These are phyloP conservation scores for Apogon hyalosoma DNA, from an alignment of 2,797 vertebrate genomes.

Conservation along the genomic window DNA sequence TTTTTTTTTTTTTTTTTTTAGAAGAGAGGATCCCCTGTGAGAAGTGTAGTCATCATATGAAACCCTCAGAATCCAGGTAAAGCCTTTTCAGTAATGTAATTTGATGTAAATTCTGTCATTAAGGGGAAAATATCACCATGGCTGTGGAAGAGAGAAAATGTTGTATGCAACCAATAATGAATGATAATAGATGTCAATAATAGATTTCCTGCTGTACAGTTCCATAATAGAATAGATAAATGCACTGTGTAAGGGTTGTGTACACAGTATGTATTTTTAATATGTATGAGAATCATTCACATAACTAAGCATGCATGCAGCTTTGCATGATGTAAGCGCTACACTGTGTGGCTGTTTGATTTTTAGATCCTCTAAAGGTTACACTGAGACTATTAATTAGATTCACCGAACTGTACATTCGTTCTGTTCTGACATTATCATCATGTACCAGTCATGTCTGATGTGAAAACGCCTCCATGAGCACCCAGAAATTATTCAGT, in stretches of 20 bases:
- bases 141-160: no score
- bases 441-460: background rate
- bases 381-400: background rate
- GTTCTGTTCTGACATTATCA: no score
- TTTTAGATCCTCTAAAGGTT: background rate
- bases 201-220: no score
- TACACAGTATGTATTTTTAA: slow-evolving; percentile 2
- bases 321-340: background rate
- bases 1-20: no score
- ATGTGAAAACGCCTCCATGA: no score
- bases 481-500: no score
- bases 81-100: background rate
- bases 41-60: background rate
- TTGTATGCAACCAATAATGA: no score
- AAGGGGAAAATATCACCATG: no score
- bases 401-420: background rate
- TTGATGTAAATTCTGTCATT: background rate
- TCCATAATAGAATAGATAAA: no score
- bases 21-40: background rate
- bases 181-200: no score
- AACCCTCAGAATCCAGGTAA: background rate
- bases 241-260: background rate
- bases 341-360: background rate
- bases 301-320: background rate
- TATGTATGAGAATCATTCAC: slow-evolving; percentile 14